These are phyloP conservation scores for Lates calcarifer DNA, from an alignment of 2,113 vertebrate species.

Conservation along the genomic window DNA sequence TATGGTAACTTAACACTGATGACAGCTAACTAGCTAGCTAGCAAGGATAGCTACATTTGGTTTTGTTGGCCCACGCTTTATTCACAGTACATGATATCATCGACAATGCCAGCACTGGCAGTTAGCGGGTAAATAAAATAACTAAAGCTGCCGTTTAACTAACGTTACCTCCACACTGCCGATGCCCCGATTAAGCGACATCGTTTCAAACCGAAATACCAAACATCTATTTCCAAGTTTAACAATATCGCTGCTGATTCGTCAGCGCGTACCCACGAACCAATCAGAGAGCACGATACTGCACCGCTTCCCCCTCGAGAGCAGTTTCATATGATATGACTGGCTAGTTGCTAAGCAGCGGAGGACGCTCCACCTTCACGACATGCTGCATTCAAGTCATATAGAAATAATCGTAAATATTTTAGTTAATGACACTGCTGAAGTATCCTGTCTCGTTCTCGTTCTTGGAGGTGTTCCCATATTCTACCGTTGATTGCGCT, in stretches of 20 bases:
- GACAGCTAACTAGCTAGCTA: slow-evolving; percentile 44
- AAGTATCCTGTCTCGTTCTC: fast-evolving
- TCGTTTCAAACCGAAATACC: slow-evolving; percentile 68
- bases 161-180: slow-evolving; percentile 78
- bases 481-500: fast-evolving
- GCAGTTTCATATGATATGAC: neutral
- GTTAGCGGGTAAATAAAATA: neutral
- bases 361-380: slow-evolving; percentile 42
- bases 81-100: neutral
- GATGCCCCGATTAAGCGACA: slow-evolving; percentile 80
- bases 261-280: neutral
- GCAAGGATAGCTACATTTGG: neutral
- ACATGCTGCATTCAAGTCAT: neutral
- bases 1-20: slow-evolving; percentile 34
- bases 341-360: slow-evolving; percentile 77
- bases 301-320: neutral
- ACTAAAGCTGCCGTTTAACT: neutral
- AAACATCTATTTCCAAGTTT: slow-evolving; percentile 11
- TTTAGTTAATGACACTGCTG: neutral
- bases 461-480: neutral
- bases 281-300: slow-evolving; percentile 72
- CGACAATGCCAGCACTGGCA: too few species aligned
- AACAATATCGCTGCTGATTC: slow-evolving; percentile 73
- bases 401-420: neutral
- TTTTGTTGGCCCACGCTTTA: neutral